Evolutionary conservation across 2,888 invertebrate genomes (phyloP).

Genomic region (Pardosa pseudoannulata): DNA sequence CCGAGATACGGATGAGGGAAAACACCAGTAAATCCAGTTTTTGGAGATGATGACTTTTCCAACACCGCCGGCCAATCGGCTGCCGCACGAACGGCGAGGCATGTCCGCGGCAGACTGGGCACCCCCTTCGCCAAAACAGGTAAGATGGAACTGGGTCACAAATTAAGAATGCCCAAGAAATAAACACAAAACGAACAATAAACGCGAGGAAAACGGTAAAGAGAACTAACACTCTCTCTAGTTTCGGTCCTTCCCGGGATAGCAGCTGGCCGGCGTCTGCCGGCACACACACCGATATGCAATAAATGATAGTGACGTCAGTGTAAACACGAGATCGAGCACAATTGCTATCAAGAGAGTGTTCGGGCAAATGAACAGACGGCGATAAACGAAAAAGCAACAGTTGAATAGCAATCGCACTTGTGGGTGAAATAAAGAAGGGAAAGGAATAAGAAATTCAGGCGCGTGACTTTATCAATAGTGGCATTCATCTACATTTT

Average conservation of each 20-base stretch:
- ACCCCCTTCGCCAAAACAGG: slow-evolving; percentile 19
- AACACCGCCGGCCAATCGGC: slow-evolving; percentile 10
- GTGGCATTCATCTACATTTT: too few relatives aligned
- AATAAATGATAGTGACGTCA: slow-evolving; percentile 48
- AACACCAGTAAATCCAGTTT: slow-evolving; percentile 59
- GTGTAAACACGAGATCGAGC: slow-evolving; percentile 13
- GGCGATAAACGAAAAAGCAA: too few relatives aligned
- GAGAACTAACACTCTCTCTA: too few relatives aligned
- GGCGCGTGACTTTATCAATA: too few relatives aligned
- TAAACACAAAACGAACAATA: neutral
- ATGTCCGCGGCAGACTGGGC: neutral
- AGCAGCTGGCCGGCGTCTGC: neutral
- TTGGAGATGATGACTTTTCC: neutral
- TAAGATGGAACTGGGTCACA: slow-evolving; percentile 5
- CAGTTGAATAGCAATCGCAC: too few relatives aligned
- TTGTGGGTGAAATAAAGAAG: too few relatives aligned
- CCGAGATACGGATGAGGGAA: neutral
- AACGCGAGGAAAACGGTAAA: neutral
- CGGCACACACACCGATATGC: slow-evolving; percentile 12
- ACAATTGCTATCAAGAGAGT: neutral
- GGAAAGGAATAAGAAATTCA: too few relatives aligned
- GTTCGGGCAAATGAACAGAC: too few relatives aligned
- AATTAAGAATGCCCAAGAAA: neutral
- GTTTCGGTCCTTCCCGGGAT: neutral
- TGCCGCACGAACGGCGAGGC: neutral